Evolutionary conservation across 1,140 invertebrate species (phyloP), one percentile per base, ranked within the genome.

Genomic region (Pararge aegeria): DNA sequence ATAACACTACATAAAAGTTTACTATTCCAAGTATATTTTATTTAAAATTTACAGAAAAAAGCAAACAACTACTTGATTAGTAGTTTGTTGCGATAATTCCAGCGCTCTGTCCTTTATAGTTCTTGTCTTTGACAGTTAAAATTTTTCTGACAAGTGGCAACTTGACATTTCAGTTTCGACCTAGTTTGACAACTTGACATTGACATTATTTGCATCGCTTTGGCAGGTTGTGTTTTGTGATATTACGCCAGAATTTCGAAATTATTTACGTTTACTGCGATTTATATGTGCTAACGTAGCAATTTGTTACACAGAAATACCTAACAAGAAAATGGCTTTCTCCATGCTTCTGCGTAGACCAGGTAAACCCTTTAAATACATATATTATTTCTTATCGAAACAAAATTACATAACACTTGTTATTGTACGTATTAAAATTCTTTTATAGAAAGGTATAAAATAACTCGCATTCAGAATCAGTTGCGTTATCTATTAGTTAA

Each of bases 271-370:
- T 20, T 9, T 40, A 12, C 16, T 9, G 24, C 12, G 37, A 30
- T 40, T 48, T 27, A 34, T 38, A 16, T 1, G 16, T 29, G 18
- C 7, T 51, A 61, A 48, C 15, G 5, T 52, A 55, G 34, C 55
- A 27, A 27, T 7, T 56, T 55, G 27, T 13, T 46, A 57, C 48
- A 38, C 37, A 56, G 42, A 37, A 48, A 21, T 13, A n/a, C n/a
- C n/a, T n/a, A 21, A 21, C 29, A 37, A 48, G 21, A 70, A 18
- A 61, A 83, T 83, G 80, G 80, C 78, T 20, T 68, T 81, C 30
- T 83, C 80, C 29, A 80, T 80, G 75, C 73, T 83, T 24, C 67
- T 81, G 50, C 75, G 80, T 30, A 62, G 64, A 55, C 63, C 78
- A 75, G 80, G 80, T 83, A 81, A 46, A 38, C 37, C 27, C 58